A percentile compares a stretch with the other conserved stretches of the same genome.
Conservation (phyloP, 37 sponge, comb jelly and placozoan genomes). For the Chondrosia reniformis region DNA sequence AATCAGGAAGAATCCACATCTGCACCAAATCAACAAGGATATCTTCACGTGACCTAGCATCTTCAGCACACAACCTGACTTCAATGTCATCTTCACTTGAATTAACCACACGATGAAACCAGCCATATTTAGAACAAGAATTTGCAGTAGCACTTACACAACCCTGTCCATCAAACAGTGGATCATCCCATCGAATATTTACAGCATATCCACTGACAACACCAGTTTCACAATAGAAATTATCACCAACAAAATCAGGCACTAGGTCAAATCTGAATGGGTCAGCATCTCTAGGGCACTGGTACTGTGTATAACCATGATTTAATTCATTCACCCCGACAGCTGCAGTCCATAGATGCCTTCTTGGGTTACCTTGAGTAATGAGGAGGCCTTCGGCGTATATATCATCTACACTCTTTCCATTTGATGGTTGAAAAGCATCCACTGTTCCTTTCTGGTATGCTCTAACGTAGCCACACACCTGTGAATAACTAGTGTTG, state of each 20-base stretch:
- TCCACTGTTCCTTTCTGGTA: not conserved
- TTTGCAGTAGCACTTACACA: not conserved
- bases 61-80: not conserved
- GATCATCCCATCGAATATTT: not conserved
- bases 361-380: not conserved
- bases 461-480: constrained; percentile 13
- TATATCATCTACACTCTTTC: not conserved
- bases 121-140: not conserved
- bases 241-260: not conserved
- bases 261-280: too few relatives aligned
- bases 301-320: too few relatives aligned
- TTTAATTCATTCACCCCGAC: not conserved
- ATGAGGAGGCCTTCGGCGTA: constrained; percentile 19
- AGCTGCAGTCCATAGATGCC: constrained; percentile 1
- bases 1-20: too few relatives aligned
- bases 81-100: not conserved
- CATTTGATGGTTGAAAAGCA: constrained; percentile 4
- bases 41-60: not conserved
- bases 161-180: constrained; percentile 2
- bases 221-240: not conserved
- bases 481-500: not conserved
- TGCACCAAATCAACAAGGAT: not conserved
- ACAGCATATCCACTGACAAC: not conserved
- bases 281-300: constrained; percentile 1
- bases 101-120: not conserved